These are phyloP conservation scores for Actinopyga echinites DNA, from an alignment of 53 echinoderm and acorn worm genomes.

Conservation along the genomic window DNA sequence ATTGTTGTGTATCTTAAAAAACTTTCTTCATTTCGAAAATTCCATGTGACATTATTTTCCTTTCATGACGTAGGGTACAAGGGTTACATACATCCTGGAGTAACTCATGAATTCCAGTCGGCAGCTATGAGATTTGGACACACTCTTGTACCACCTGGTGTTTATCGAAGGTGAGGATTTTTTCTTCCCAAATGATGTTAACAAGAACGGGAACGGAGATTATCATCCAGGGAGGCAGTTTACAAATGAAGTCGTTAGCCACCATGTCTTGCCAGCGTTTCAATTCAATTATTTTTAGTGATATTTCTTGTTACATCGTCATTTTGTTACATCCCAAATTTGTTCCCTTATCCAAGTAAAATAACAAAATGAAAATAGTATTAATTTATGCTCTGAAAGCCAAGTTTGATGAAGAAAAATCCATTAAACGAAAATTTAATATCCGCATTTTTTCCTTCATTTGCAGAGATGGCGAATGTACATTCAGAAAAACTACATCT, in stretches of 20 bases:
- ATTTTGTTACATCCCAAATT: too few relatives aligned
- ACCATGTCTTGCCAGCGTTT: background rate
- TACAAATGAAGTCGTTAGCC: too few relatives aligned
- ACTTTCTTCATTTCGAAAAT: too few relatives aligned
- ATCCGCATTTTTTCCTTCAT: background rate
- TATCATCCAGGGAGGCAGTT: background rate
- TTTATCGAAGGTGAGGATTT: constrained; percentile 70
- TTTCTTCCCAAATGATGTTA: background rate
- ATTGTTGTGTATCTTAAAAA: too few relatives aligned
- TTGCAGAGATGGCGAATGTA: constrained; percentile 59
- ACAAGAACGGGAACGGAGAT: background rate
- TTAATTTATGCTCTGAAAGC: background rate
- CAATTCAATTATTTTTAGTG: background rate
- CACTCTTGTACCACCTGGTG: constrained; percentile 90
- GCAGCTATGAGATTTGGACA: constrained; percentile 98
- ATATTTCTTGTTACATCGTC: too few relatives aligned
- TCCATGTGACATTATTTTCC: too few relatives aligned
- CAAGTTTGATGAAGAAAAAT: background rate
- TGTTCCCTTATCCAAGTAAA: too few relatives aligned
- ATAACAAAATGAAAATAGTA: too few relatives aligned
- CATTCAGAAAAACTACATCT: constrained; percentile 54
- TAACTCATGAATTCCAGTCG: constrained; percentile 91
- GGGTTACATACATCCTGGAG: constrained; percentile 85
- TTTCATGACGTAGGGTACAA: constrained; percentile 66
- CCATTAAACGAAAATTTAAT: background rate